Base-by-base conservation (phyloP, 2,888 invertebrate species). In the Thymelicus lineola region DNA sequence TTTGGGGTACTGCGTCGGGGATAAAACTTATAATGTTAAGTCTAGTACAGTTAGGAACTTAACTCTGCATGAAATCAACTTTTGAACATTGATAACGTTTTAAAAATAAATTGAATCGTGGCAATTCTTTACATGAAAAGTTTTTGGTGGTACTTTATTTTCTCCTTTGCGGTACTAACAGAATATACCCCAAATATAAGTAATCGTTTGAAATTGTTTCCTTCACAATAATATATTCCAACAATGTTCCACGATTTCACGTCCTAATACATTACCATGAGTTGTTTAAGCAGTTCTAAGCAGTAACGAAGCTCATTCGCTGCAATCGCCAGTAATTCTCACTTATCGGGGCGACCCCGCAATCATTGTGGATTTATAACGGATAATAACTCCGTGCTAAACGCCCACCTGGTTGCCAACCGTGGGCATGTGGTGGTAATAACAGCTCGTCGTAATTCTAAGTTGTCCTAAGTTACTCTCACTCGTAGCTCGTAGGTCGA, bases 351-450 rank as follows among this genome's bases (percentile, higher is more conserved):
- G 76, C 75, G 71, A 78, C 80, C 82, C 80, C 79, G 75, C 86
- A 82, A 87, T 88, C 88, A 87, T 86, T 86, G 87, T 80, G 82
- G 86, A 89, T 88, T 89, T 88, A 89, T 89, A 87, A 77, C 71
- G 79, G 82, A 85, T 89, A 88, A 88, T 88, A 83, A 84, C 83
- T 86, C 76, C 79, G 75, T 71, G 60, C 75, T 61, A 71, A 68
- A 58, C 73, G 63, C 68, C 78, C 84, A 79, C 69, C 59, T 53
- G 58, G 55, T 36, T 46, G 46, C 55, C 15, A 28, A 46, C 9
- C 58, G 57, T 38, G 58, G 61, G 62, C 48, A 53, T 64, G 46
- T 62, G 62, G 64, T 64, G 64, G 64, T 64, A 59, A 70, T 70
- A 50, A n/a, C 69, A 50, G 10, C 58, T 69, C 69, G 58, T 60